These are phyloP conservation scores for Epizoanthus ramosus DNA, from an alignment of 92 coral and sea anemone genomes.

Conservation along the genomic window DNA sequence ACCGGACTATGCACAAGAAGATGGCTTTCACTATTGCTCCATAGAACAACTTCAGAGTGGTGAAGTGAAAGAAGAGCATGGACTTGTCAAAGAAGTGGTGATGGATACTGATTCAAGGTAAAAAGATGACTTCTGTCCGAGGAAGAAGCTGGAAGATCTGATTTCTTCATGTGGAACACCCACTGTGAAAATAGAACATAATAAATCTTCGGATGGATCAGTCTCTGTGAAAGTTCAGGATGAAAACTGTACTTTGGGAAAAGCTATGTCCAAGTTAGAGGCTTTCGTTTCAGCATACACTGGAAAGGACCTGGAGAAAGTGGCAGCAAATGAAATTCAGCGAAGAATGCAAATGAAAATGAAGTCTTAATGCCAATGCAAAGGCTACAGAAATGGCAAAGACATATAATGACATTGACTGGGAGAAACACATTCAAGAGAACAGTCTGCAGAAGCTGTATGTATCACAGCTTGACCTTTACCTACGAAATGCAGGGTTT, in stretches of 20 bases:
- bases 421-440: background rate
- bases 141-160: conserved; percentile 13
- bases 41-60: background rate
- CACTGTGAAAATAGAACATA: background rate
- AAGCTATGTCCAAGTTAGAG: conserved; percentile 6
- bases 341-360: background rate
- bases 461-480: conserved; percentile 31
- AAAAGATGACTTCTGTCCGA: conserved; percentile 16
- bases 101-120: conserved; percentile 10
- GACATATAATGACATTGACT: conserved; percentile 17
- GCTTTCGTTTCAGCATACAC: background rate
- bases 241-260: conserved; percentile 9
- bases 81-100: background rate
- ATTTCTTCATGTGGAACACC: conserved; percentile 5
- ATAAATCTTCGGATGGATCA: conserved; percentile 5
- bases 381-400: conserved; percentile 19
- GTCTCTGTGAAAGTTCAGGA: conserved; percentile 16
- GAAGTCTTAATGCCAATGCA: background rate
- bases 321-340: conserved; percentile 1
- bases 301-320: conserved; percentile 1
- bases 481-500: conserved; percentile 34
- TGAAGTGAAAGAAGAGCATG: conserved; percentile 14
- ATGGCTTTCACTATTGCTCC: conserved; percentile 7
- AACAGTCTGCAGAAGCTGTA: conserved; percentile 6
- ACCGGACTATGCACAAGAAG: conserved; percentile 17